Base-by-base conservation (phyloP, 2,113 vertebrate species). In the Craseonycteris thonglongyai region DNA sequence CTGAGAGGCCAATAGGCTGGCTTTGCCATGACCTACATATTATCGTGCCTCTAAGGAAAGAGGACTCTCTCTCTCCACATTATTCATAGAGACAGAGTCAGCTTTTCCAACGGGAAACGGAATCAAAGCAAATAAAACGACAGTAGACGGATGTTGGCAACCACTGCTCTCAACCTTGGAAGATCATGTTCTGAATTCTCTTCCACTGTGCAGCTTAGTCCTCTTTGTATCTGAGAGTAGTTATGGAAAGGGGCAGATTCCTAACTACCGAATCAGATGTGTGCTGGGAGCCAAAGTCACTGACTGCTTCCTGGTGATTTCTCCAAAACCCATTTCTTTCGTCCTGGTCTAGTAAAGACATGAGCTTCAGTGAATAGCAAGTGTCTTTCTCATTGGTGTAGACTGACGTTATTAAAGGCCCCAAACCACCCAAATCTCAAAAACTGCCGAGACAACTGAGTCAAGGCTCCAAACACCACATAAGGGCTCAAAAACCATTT, bases 1-100 rank as follows among this genome's bases (percentile, higher is more conserved):
- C 7, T 45, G 33, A 89, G 92, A 92, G n/a, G 45, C 75, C 91
- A 93, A 82, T 82, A 95, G 94, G 81, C 85, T 96, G 94, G 51
- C 88, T 91, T 68, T 21, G 22, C 33, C 56, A 21, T 69, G 59
- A 40, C 19, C n/a, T 75, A 21, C 12, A n/a, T 15, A 19, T 49
- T 72, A 7, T 80, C 45, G 22, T 63, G 33, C 22, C 80, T 92
- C 28, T 80, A 76, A 83, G 56, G 71, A 93, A 91, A 35, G 16
- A 88, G 22, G 30, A 14, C 22, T 80, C 35, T 28, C n/a, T 18
- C 33, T 72, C 59, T 95, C 5, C 38, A 5, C 30, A 22, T 80
- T 54, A 84, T 40, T 87, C 66, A 22, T 30, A 51, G 40, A 79
- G n/a, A 61, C 21, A 65, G 63, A 65, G 38, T 65, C 80, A 81